Evolutionary conservation across 2,888 invertebrate species (phyloP).

Genomic region (Lypha dubia): DNA sequence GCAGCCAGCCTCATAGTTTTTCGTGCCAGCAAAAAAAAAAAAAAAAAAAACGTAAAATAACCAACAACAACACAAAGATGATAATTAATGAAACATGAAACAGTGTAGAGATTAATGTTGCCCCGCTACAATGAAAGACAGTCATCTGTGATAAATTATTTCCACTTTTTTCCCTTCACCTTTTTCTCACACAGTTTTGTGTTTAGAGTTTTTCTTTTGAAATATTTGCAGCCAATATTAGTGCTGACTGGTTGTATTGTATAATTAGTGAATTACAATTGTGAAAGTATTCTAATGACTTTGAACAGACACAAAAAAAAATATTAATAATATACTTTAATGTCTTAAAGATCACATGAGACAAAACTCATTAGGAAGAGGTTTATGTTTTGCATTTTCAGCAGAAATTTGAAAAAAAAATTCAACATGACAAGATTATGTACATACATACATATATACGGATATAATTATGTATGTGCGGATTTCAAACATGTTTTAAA

Average conservation of each 20-base stretch:
- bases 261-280: constrained; percentile 66
- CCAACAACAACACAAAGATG: constrained; percentile 28
- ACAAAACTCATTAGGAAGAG: constrained; percentile 36
- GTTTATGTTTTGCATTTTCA: constrained; percentile 9
- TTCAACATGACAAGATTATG: not conserved
- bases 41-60: constrained; percentile 29
- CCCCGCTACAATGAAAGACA: constrained; percentile 57
- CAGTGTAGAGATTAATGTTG: constrained; percentile 65
- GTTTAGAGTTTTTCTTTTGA: constrained; percentile 2
- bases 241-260: constrained; percentile 25
- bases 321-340: not conserved
- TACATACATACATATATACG: not conserved
- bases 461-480: no score
- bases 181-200: constrained; percentile 27
- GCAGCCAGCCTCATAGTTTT: constrained; percentile 20
- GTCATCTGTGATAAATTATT: constrained; percentile 69
- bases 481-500: no score
- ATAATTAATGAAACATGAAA: constrained; percentile 71
- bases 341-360: constrained; percentile 37
- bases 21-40: constrained; percentile 42
- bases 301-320: not conserved
- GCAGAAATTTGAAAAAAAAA: not conserved
- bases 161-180: constrained; percentile 15
- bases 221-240: constrained; percentile 5
- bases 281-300: constrained; percentile 56